Conservation (phyloP, 1,140 invertebrate genomes). For the Phymorhynchus buccinoides region DNA sequence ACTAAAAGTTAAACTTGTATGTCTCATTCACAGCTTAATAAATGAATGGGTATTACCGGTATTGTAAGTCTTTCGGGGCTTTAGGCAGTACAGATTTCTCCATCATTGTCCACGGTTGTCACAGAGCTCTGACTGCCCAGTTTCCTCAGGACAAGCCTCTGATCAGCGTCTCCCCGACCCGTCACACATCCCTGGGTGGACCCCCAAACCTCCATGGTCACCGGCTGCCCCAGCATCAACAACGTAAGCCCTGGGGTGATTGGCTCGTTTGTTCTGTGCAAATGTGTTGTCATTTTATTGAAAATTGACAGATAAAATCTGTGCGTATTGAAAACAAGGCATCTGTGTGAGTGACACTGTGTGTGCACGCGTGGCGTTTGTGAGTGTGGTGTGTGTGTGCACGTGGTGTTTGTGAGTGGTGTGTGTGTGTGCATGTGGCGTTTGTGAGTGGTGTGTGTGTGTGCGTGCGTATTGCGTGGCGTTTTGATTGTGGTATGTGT, state of each 20-base stretch:
- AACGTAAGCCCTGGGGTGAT: too few relatives aligned
- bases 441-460: too few relatives aligned
- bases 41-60: too few relatives aligned
- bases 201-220: conserved; percentile 53
- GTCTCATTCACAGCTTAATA: too few relatives aligned
- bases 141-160: conserved; percentile 70
- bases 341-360: background rate
- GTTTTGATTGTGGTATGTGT: too few relatives aligned
- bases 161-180: conserved; percentile 60
- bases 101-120: conserved; percentile 27
- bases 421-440: too few relatives aligned
- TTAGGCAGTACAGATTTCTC: too few relatives aligned
- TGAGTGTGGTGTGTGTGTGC: background rate
- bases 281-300: background rate
- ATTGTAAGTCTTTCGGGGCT: too few relatives aligned
- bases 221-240: conserved; percentile 63
- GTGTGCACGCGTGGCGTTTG: background rate
- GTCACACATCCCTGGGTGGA: conserved; percentile 70
- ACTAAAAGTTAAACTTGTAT: too few relatives aligned
- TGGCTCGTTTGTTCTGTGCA: too few relatives aligned
- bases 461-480: too few relatives aligned
- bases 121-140: conserved; percentile 64
- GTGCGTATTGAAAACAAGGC: background rate
- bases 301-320: background rate
- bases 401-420: too few relatives aligned